Evolutionary conservation across 2,113 vertebrate species (phyloP), one percentile per base, ranked within the genome.

Genomic region (Psilopogon haemacephalus): DNA sequence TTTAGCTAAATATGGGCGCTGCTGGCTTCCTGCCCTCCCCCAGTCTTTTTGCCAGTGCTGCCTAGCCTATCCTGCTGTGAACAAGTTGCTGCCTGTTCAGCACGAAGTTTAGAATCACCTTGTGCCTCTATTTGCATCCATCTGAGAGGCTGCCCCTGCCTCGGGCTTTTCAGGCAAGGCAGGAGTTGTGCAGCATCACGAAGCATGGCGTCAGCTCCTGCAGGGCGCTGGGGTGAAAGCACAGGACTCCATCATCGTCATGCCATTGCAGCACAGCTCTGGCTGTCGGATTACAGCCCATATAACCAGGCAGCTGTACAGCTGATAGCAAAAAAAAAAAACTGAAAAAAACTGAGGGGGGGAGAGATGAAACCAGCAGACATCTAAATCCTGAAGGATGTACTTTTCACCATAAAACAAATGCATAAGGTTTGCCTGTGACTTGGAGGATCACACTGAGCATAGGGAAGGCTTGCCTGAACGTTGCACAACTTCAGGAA

Each of bases 161-260:
- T n/a, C 13, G 5, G 63, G 84, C 75, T 54, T 44, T 13, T 30
- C 18, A 1, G 58, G 86, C 11, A 6, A 26, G 28, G 46, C 37
- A 37, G 81, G 33, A 46, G 58, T 64, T 24, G 58, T 18, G 52
- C 42, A 12, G 52, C 50, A 6, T 10, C 42, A 4, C 46, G 65
- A 35, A 27, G 88, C 13, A 0, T 4, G 7, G 7, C 7, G 2
- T 32, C 3, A 6, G 15, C 52, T 78, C 23, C 55, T 21, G 30
- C 54, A 1, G 13, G 8, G 30, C 35, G 7, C 5, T 1, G 42
- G 18, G 28, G 11, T 12, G 28, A 54, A 48, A 14, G 35, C 40
- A 5, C 32, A 21, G 0, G 15, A 6, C 16, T 67, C 19, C 21
- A 7, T 23, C 32, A 1, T 20, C 28, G 0, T 6, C 1, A 1